These are phyloP conservation scores for Melanerpes aurifrons DNA, from an alignment of 2,113 vertebrate species.

Conservation along the genomic window DNA sequence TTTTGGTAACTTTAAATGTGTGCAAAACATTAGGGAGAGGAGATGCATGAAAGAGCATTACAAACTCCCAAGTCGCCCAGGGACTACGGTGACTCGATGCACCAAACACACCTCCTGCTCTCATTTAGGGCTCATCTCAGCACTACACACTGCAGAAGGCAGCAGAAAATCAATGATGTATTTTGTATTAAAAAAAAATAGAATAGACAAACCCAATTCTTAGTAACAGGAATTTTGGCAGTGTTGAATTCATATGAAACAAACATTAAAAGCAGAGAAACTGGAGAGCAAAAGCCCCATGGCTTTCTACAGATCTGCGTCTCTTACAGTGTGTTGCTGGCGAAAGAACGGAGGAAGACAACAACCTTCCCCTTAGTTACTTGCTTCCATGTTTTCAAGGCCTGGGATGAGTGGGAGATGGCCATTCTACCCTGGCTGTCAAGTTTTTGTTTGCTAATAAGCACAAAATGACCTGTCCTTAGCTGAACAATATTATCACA, in stretches of 20 bases:
- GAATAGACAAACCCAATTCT: background rate
- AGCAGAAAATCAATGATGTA: background rate
- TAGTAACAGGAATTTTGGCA: background rate
- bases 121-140: background rate
- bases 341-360: constrained; percentile 25
- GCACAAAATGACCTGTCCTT: background rate
- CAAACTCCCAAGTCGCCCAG: background rate
- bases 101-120: background rate
- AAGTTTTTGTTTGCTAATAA: background rate
- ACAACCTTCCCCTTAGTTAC: background rate
- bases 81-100: fast-evolving
- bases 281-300: background rate
- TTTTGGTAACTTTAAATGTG: background rate
- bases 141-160: background rate
- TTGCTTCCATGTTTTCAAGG: background rate
- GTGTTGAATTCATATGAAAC: background rate
- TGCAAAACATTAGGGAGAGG: background rate
- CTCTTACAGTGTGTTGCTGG: background rate
- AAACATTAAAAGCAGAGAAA: background rate
- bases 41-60: background rate
- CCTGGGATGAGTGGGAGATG: background rate
- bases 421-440: background rate
- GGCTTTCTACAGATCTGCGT: background rate
- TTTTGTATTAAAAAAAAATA: background rate
- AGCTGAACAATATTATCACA: background rate